Conservation (phyloP, 2,113 vertebrate species). For the Cynoglossus semilaevis region DNA sequence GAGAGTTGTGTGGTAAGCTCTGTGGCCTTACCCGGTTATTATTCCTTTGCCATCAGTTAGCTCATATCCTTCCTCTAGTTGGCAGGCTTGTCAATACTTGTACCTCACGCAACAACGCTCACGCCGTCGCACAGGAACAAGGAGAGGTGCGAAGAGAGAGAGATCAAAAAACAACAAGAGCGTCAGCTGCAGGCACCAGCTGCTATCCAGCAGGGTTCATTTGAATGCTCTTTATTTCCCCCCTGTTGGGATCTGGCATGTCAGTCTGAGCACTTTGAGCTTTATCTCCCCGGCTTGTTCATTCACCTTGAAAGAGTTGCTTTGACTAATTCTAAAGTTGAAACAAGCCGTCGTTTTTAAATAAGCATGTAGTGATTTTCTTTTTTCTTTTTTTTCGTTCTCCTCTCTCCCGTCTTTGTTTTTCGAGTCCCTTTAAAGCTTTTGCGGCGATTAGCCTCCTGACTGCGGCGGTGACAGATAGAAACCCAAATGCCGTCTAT, state of each 20-base stretch:
- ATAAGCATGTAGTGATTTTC: constrained; percentile 8
- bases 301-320: constrained; percentile 53
- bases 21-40: constrained; percentile 52
- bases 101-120: constrained; percentile 46
- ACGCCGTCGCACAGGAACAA: constrained; percentile 32
- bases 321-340: constrained; percentile 47
- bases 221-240: constrained; percentile 53
- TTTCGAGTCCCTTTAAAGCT: constrained; percentile 14
- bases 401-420: constrained; percentile 14
- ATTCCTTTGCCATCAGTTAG: constrained; percentile 50
- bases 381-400: too few species aligned
- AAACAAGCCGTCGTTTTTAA: constrained; percentile 11
- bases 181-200: constrained; percentile 63
- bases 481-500: constrained; percentile 4
- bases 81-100: constrained; percentile 60
- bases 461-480: constrained; percentile 22
- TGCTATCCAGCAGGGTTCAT: constrained; percentile 60
- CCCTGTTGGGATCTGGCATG: constrained; percentile 41
- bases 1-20: constrained; percentile 38
- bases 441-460: constrained; percentile 1
- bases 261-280: constrained; percentile 47
- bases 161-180: constrained; percentile 49
- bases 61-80: constrained; percentile 55
- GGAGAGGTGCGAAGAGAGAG: constrained; percentile 43
- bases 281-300: constrained; percentile 41